These are phyloP conservation scores for Tinamus guttatus DNA, from an alignment of 2,113 vertebrate genomes.

Conservation along the genomic window DNA sequence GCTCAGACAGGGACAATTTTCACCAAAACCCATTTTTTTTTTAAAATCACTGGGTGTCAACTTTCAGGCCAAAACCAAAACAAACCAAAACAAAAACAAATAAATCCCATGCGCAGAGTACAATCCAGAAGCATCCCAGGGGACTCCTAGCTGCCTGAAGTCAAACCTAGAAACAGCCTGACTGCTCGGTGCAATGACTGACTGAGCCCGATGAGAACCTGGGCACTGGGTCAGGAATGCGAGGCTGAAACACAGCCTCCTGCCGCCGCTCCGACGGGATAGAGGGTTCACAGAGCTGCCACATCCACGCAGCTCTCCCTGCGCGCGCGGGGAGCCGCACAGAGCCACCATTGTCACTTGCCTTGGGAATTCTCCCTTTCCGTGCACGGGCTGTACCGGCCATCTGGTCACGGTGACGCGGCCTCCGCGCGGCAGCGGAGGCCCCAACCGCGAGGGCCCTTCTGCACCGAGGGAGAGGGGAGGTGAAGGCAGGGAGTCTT, in stretches of 20 bases:
- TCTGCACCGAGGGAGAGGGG: neutral
- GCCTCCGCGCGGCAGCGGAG: fast-evolving
- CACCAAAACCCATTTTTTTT: neutral
- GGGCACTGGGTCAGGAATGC: neutral
- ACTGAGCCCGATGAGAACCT: neutral
- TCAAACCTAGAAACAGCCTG: neutral
- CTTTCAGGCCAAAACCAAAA: neutral
- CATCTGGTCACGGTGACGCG: fast-evolving
- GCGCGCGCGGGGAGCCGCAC: neutral
- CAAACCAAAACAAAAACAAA: neutral
- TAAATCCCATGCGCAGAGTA: neutral
- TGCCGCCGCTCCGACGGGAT: neutral
- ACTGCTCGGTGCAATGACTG: neutral
- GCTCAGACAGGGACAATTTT: neutral
- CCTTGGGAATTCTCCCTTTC: neutral
- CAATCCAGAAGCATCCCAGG: neutral
- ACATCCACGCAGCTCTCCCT: neutral
- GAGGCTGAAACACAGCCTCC: neutral
- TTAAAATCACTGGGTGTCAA: neutral
- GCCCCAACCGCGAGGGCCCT: fast-evolving
- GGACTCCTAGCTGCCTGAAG: neutral
- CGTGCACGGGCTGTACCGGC: neutral
- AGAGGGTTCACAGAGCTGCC: neutral
- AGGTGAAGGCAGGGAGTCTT: neutral
- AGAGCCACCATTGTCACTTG: neutral